Conservation (phyloP, 1,140 invertebrate species). For the Pachypsylla venusta region DNA sequence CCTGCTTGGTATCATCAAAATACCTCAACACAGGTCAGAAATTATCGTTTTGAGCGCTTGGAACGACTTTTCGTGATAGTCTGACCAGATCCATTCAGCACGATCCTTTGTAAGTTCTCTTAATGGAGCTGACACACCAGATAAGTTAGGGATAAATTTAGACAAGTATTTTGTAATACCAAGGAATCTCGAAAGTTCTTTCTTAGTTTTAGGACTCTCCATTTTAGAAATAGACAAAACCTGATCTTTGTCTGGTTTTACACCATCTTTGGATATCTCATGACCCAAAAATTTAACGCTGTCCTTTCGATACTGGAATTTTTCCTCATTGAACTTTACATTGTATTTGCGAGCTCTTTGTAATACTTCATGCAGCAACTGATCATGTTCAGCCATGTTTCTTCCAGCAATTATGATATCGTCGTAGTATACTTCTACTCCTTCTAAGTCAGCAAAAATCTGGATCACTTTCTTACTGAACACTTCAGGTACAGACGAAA, state of each 20-base stretch:
- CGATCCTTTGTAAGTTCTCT: constrained; percentile 18
- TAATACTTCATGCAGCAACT: constrained; percentile 11
- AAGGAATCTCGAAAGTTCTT: constrained; percentile 27
- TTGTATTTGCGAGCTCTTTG: constrained; percentile 17
- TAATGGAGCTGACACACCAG: constrained; percentile 17
- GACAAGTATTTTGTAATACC: constrained; percentile 28
- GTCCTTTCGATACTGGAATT: constrained; percentile 23
- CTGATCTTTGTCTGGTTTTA: constrained; percentile 28
- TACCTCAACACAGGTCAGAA: constrained; percentile 14
- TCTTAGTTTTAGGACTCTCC: constrained; percentile 24
- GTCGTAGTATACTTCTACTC: constrained; percentile 25
- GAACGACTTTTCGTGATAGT: constrained; percentile 16
- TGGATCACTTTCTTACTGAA: constrained; percentile 27
- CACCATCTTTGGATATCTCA: constrained; percentile 25
- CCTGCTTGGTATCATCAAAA: constrained; percentile 26
- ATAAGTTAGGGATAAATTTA: constrained; percentile 22
- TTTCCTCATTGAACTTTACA: constrained; percentile 28
- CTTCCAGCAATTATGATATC: background rate
- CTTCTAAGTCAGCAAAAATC: constrained; percentile 24
- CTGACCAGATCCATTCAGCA: constrained; percentile 17
- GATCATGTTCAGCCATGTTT: constrained; percentile 12
- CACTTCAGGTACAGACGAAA: constrained; percentile 24
- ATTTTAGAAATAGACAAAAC: constrained; percentile 28
- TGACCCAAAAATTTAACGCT: constrained; percentile 28
- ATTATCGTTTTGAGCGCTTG: constrained; percentile 21